A percentile compares a stretch with the other conserved stretches of the same genome.
Conservation (phyloP, 2,113 vertebrate genomes). For the Amphiprion percula region DNA sequence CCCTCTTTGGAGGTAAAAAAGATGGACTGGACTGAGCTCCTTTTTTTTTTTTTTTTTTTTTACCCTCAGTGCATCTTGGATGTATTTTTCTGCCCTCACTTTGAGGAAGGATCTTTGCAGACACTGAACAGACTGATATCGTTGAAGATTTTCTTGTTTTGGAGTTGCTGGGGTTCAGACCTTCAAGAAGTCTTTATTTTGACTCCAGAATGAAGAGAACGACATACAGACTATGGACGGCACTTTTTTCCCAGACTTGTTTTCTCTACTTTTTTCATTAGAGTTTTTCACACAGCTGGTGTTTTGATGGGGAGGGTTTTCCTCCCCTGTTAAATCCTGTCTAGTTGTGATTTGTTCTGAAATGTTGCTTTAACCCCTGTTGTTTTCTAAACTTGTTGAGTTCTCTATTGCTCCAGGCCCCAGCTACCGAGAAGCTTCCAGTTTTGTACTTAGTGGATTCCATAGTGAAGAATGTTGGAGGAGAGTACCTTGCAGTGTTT, state of each 20-base stretch:
- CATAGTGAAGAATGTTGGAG: conserved; percentile 99
- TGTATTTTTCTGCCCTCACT: not conserved
- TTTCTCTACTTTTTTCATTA: not conserved
- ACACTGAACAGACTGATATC: not conserved
- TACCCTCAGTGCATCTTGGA: conserved; percentile 5
- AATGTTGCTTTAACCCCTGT: conserved; percentile 82
- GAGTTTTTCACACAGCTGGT: not conserved
- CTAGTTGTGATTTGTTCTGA: conserved; percentile 57
- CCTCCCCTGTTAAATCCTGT: conserved; percentile 16
- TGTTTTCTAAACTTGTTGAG: conserved; percentile 98
- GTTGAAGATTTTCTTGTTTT: not conserved
- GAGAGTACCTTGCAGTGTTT: conserved; percentile 99
- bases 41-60: not conserved
- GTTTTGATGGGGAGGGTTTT: not conserved
- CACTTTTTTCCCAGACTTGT: not conserved
- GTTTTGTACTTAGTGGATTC: conserved; percentile 99
- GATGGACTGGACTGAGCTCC: not conserved
- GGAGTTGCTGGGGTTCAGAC: not conserved
- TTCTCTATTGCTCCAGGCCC: conserved; percentile 98
- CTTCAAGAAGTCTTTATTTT: not conserved
- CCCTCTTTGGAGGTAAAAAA: conserved; percentile 80
- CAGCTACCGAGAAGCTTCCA: conserved; percentile 96
- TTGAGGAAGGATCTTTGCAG: not conserved
- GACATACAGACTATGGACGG: not conserved
- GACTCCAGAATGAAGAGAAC: conserved; percentile 26